Percentiles rank a stretch among this genome's conserved stretches.
These are phyloP conservation scores for Cosmia trapezina DNA, from an alignment of 2,888 invertebrate species.

Conservation along the genomic window DNA sequence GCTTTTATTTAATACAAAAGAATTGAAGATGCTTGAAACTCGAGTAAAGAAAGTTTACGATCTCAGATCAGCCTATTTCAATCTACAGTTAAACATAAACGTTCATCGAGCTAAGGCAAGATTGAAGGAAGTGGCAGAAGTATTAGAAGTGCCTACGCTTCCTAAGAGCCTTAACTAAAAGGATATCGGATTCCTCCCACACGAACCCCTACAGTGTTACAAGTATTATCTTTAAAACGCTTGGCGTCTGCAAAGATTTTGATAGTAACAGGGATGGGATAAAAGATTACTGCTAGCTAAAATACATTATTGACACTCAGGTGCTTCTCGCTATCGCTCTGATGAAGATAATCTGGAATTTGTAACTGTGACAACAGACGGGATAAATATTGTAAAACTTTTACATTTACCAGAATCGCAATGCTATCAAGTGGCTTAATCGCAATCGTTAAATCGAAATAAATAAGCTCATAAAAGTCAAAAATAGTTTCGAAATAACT, in stretches of 20 bases:
- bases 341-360: conserved; percentile 28
- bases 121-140: conserved; percentile 36
- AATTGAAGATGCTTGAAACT: background rate
- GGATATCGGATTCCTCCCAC: conserved; percentile 40
- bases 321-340: conserved; percentile 4
- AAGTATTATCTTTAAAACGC: conserved; percentile 19
- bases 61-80: background rate
- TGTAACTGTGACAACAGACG: conserved; percentile 7
- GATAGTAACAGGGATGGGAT: conserved; percentile 21
- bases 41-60: background rate
- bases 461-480: conserved; percentile 23
- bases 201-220: conserved; percentile 20
- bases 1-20: background rate
- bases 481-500: conserved; percentile 53
- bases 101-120: background rate
- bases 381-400: conserved; percentile 21
- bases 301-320: conserved; percentile 10
- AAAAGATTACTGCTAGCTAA: conserved; percentile 20
- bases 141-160: conserved; percentile 21
- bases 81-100: conserved; percentile 9
- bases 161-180: conserved; percentile 8
- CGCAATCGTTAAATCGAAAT: conserved; percentile 39
- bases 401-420: conserved; percentile 21
- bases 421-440: conserved; percentile 26
- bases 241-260: conserved; percentile 15